These are phyloP conservation scores for Scaptomyza parva DNA, from an alignment of 2,888 invertebrate genomes.

Conservation along the genomic window DNA sequence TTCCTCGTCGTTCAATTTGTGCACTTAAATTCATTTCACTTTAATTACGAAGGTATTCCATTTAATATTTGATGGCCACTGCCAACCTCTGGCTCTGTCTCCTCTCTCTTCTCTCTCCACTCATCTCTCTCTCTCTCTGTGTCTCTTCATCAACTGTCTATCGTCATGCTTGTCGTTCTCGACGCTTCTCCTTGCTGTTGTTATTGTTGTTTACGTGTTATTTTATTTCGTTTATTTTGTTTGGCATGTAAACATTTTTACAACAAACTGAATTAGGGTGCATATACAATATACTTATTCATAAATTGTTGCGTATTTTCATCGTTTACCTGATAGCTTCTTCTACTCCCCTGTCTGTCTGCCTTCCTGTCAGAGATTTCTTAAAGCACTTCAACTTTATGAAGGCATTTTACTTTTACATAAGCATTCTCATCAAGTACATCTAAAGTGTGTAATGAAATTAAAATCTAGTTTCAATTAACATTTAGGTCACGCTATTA, in stretches of 20 bases:
- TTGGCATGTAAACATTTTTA: slow-evolving; percentile 77
- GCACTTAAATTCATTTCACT: slow-evolving; percentile 81
- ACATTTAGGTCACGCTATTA: slow-evolving; percentile 20
- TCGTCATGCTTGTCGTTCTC: slow-evolving; percentile 46
- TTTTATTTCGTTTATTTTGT: slow-evolving; percentile 52
- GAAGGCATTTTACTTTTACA: neutral
- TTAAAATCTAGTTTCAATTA: slow-evolving; percentile 24
- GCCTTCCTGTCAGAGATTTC: no score
- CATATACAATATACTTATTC: slow-evolving; percentile 40
- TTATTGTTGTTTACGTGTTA: slow-evolving; percentile 21
- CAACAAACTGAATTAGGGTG: slow-evolving; percentile 77
- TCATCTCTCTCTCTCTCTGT: neutral
- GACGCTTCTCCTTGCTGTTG: slow-evolving; percentile 13
- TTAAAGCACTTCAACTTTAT: slow-evolving; percentile 8
- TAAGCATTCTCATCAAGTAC: neutral
- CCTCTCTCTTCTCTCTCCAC: neutral
- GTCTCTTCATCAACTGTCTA: slow-evolving; percentile 55
- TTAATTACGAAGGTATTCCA: slow-evolving; percentile 79
- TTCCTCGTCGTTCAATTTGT: slow-evolving; percentile 77
- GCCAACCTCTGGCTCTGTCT: slow-evolving; percentile 8
- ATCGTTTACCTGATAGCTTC: slow-evolving; percentile 9
- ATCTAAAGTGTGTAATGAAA: slow-evolving; percentile 9
- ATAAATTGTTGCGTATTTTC: slow-evolving; percentile 62
- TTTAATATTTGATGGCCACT: slow-evolving; percentile 77
- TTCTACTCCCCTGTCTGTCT: no score